Conservation (phyloP, 2,888 invertebrate species). For the Mystacides longicornis region DNA sequence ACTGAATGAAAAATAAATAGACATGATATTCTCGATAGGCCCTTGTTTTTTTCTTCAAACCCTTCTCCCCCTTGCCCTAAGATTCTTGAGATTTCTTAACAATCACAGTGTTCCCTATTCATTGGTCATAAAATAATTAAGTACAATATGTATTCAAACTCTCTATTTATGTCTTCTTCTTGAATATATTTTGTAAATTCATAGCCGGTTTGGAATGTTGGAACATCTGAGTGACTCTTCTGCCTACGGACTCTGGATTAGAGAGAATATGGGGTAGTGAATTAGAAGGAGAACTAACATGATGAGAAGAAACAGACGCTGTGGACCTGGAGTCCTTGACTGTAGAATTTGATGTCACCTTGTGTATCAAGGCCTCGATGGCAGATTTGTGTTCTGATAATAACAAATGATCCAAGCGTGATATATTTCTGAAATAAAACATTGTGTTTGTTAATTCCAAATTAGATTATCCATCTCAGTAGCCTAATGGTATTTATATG, state of each 20-base stretch:
- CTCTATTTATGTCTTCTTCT: conserved; percentile 42
- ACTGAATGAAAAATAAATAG: too few species aligned
- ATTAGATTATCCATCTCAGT: too few species aligned
- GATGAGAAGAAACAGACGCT: conserved; percentile 17
- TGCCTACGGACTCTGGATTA: conserved; percentile 41
- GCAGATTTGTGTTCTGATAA: conserved; percentile 39
- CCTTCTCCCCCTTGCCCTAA: too few species aligned
- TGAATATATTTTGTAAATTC: conserved; percentile 45
- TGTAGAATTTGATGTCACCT: conserved; percentile 29
- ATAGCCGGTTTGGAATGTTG: conserved; percentile 44
- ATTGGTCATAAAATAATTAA: not conserved
- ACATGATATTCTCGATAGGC: too few species aligned
- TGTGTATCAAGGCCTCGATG: conserved; percentile 41
- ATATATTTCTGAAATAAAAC: conserved; percentile 41
- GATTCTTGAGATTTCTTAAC: too few species aligned
- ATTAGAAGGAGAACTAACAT: conserved; percentile 16
- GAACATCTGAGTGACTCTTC: conserved; percentile 45
- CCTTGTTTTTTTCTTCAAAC: too few species aligned
- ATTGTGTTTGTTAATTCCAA: too few species aligned
- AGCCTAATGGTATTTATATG: too few species aligned
- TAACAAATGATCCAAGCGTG: conserved; percentile 38
- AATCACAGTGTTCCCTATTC: too few species aligned
- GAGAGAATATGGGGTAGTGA: conserved; percentile 33
- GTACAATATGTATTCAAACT: not conserved
- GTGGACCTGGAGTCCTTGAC: conserved; percentile 14